A percentile compares a stretch with the other conserved stretches of the same genome.
phyloP scores from a whole-genome alignment of 2,797 vertebrate species.

The Aselliscus stoliczkanus region DNA sequence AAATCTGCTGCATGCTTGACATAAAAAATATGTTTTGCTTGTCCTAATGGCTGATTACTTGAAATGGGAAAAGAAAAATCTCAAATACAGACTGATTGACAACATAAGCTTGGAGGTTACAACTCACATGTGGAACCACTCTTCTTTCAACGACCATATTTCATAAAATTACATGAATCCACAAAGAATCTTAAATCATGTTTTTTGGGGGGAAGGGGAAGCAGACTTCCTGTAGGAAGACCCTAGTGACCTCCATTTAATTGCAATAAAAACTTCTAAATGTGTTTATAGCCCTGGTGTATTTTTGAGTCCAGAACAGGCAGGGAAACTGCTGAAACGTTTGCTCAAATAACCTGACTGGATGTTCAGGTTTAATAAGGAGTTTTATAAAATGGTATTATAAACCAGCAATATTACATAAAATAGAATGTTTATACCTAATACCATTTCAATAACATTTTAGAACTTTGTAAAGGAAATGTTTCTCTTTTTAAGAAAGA shows the following conservation, averaged over 20 bases:
- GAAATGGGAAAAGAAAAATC: neutral
- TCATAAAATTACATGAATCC: neutral
- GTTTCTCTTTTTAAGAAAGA: neutral
- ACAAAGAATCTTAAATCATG: neutral
- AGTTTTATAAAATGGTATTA: neutral
- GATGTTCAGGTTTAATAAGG: neutral
- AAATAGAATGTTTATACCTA: neutral
- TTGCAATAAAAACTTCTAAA: neutral
- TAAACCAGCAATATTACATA: neutral
- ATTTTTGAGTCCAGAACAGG: neutral
- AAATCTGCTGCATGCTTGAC: constrained; percentile 32
- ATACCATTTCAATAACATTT: neutral
- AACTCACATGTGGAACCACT: neutral
- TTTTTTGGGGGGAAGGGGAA: neutral
- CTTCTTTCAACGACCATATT: neutral
- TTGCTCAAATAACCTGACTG: neutral
- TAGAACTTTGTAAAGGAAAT: neutral
- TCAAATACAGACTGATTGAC: constrained; percentile 11
- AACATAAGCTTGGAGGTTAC: constrained; percentile 25
- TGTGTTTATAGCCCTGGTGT: neutral
- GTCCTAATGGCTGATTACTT: constrained; percentile 11
- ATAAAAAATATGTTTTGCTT: constrained; percentile 47
- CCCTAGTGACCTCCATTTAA: neutral
- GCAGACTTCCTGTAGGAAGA: neutral
- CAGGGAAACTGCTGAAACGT: neutral